Evolutionary conservation across 2,113 vertebrate species (phyloP).

Genomic region (Sceloporus tristichus): DNA sequence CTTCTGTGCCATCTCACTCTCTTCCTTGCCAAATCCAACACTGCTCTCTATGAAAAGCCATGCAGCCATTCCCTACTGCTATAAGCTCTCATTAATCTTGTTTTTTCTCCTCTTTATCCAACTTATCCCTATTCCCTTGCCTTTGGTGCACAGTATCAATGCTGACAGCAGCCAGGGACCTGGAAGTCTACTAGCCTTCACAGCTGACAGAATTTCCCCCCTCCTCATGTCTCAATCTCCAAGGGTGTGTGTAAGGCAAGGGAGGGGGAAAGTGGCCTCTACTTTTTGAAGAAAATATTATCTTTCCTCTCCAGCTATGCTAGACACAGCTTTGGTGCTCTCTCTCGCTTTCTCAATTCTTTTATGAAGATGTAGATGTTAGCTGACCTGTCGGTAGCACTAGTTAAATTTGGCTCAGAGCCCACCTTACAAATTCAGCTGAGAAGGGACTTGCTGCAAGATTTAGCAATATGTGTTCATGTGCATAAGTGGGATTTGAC

Average conservation of each 20-base stretch:
- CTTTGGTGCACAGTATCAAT: conserved; percentile 40
- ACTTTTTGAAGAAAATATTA: conserved; percentile 16
- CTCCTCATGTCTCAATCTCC: neutral
- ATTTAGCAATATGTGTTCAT: conserved; percentile 18
- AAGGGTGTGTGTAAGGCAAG: neutral
- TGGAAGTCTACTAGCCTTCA: conserved; percentile 56
- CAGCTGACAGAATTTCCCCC: conserved; percentile 25
- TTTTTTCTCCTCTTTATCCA: conserved; percentile 63
- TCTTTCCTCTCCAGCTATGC: conserved; percentile 3
- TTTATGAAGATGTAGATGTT: conserved; percentile 50
- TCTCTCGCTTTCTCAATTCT: conserved; percentile 52
- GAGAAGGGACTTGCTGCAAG: conserved; percentile 59
- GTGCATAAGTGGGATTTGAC: conserved; percentile 37
- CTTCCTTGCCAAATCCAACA: conserved; percentile 15
- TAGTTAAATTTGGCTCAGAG: conserved; percentile 63
- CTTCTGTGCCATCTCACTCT: neutral
- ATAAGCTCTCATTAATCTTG: conserved; percentile 63
- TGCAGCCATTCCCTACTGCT: conserved; percentile 39
- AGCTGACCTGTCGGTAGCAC: conserved; percentile 45
- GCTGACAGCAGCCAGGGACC: conserved; percentile 63
- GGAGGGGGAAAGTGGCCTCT: neutral
- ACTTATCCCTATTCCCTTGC: conserved; percentile 54
- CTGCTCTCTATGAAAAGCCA: conserved; percentile 31
- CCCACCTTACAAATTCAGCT: conserved; percentile 60
- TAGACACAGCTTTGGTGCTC: neutral